Percentiles rank a stretch among this genome's conserved stretches.
phyloP scores from a whole-genome alignment of 1,140 invertebrate genomes.

The Zaprionus davidi region DNA sequence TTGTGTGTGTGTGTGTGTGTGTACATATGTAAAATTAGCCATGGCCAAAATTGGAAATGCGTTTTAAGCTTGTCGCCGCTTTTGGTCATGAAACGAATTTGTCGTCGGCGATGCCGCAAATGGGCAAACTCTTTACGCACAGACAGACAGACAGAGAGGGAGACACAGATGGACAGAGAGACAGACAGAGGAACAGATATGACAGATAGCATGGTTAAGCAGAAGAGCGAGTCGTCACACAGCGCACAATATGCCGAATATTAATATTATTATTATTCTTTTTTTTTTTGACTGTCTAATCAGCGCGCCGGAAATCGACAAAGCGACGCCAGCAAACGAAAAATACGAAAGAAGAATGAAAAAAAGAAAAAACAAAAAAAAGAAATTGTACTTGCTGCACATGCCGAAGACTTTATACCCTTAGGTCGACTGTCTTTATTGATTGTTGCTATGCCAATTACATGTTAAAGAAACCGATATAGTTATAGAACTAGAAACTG shows the following conservation, averaged over 20 bases:
- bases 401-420: neutral
- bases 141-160: constrained; percentile 34
- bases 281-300: constrained; percentile 17
- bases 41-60: constrained; percentile 75
- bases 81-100: constrained; percentile 77
- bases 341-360: neutral
- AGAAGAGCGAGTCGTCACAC: neutral
- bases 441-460: neutral
- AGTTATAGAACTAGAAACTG: no score
- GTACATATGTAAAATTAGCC: constrained; percentile 68
- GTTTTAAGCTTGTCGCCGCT: constrained; percentile 70
- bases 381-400: neutral
- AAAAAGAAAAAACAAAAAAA: neutral
- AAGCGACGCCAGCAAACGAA: constrained; percentile 20
- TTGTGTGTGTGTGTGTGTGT: constrained; percentile 1
- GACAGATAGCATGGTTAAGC: constrained; percentile 33
- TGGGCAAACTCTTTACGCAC: constrained; percentile 59
- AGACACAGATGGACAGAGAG: constrained; percentile 20
- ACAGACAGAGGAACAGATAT: constrained; percentile 11
- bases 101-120: constrained; percentile 53
- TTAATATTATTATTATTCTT: neutral
- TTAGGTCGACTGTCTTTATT: neutral
- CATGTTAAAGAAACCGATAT: no score
- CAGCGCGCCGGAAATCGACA: constrained; percentile 30
- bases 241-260: constrained; percentile 2